These are phyloP conservation scores for Philopotamus ludificatus DNA, from an alignment of 1,140 invertebrate genomes.

Conservation along the genomic window DNA sequence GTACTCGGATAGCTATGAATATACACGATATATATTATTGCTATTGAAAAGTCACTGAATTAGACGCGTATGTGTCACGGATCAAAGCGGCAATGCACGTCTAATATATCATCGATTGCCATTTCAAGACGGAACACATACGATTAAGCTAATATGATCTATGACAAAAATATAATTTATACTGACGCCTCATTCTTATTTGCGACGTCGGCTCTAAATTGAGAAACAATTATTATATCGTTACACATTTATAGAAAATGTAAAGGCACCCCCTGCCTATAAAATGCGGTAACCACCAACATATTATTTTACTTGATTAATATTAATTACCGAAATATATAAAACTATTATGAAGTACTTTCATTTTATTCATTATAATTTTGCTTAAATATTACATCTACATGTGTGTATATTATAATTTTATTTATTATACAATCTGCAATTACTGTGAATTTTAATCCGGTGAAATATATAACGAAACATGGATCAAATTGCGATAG, in stretches of 20 bases:
- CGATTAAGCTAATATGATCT: constrained; percentile 17
- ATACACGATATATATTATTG: no score
- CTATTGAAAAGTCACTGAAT: no score
- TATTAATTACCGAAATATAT: constrained; percentile 35
- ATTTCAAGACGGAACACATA: no score
- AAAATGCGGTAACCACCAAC: constrained; percentile 40
- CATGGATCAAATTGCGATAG: no score
- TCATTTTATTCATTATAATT: constrained; percentile 35
- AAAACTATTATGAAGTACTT: constrained; percentile 40
- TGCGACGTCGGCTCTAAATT: no score
- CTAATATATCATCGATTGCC: no score
- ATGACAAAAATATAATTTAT: constrained; percentile 1
- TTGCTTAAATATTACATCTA: constrained; percentile 29
- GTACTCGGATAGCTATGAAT: neutral
- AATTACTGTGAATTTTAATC: no score
- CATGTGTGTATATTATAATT: constrained; percentile 37
- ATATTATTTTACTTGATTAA: constrained; percentile 37
- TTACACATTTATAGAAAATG: no score
- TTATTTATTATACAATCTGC: constrained; percentile 42
- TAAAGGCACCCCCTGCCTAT: constrained; percentile 40
- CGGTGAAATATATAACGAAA: no score
- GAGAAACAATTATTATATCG: constrained; percentile 21
- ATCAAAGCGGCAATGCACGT: no score
- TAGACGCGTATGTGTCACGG: no score
- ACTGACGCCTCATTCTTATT: no score